Conservation (phyloP, 2,888 invertebrate genomes). For the Operophtera brumata region DNA sequence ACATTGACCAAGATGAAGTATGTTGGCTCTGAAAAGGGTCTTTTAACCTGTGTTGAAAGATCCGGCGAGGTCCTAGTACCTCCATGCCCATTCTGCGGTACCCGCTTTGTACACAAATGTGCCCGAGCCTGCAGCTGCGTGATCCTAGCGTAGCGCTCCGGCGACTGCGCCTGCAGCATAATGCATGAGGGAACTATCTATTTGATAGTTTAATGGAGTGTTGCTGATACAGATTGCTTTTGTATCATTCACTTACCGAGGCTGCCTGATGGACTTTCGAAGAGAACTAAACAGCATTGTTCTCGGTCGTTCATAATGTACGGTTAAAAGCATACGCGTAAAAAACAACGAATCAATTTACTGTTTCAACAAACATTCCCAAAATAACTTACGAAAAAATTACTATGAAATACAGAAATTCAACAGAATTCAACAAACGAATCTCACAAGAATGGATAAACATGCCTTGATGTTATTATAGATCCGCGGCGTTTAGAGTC, state of each 20-base stretch:
- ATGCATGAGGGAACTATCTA: conserved; percentile 16
- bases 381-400: not conserved
- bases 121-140: conserved; percentile 6
- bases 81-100: too few relatives aligned
- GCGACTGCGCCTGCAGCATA: conserved; percentile 10
- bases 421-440: not conserved
- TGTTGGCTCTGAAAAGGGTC: too few relatives aligned
- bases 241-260: conserved; percentile 1
- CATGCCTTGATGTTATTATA: conserved; percentile 8
- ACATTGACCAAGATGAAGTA: too few relatives aligned
- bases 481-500: not conserved
- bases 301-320: not conserved
- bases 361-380: conserved; percentile 8
- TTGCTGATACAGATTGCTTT: conserved; percentile 15
- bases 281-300: not conserved
- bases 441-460: conserved; percentile 3
- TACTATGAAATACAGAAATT: conserved; percentile 1
- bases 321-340: not conserved
- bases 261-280: not conserved
- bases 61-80: too few relatives aligned
- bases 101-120: not conserved
- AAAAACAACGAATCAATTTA: conserved; percentile 6
- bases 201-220: conserved; percentile 21
- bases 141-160: conserved; percentile 3
- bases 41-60: too few relatives aligned